Conservation (phyloP, 2,888 invertebrate genomes). For the Thymelicus acteon region DNA sequence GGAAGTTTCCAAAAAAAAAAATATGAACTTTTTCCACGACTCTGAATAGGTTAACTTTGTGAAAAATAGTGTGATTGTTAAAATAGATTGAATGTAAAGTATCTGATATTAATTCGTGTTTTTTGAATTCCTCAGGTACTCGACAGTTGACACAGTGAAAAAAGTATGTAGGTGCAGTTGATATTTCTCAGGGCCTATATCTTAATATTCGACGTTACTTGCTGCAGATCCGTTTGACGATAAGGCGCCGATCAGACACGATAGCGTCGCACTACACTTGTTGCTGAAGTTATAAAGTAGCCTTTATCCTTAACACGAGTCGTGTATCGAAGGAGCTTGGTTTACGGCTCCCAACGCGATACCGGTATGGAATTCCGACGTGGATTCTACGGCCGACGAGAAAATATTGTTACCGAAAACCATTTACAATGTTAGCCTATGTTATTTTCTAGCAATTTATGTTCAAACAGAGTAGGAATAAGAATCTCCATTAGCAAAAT, state of each 20-base stretch:
- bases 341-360: conserved; percentile 6
- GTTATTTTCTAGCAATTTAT: not conserved
- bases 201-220: conserved; percentile 5
- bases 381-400: not conserved
- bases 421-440: not conserved
- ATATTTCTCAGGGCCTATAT: conserved; percentile 2
- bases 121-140: too few relatives aligned
- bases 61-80: too few relatives aligned
- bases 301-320: conserved; percentile 60
- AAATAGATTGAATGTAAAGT: too few relatives aligned
- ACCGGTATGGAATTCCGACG: conserved; percentile 4
- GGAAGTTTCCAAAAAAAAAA: too few relatives aligned
- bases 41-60: too few relatives aligned
- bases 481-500: too few relatives aligned
- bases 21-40: too few relatives aligned
- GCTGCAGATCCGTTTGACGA: conserved; percentile 67
- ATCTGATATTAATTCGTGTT: too few relatives aligned
- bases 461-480: not conserved
- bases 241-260: conserved; percentile 64
- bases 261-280: conserved; percentile 73
- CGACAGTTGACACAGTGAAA: not conserved
- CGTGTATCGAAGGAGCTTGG: conserved; percentile 26
- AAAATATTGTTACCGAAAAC: conserved; percentile 2
- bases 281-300: conserved; percentile 70
- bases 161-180: not conserved